phyloP scores from a whole-genome alignment of 2,888 invertebrate genomes.

The Steromphala cineraria region DNA sequence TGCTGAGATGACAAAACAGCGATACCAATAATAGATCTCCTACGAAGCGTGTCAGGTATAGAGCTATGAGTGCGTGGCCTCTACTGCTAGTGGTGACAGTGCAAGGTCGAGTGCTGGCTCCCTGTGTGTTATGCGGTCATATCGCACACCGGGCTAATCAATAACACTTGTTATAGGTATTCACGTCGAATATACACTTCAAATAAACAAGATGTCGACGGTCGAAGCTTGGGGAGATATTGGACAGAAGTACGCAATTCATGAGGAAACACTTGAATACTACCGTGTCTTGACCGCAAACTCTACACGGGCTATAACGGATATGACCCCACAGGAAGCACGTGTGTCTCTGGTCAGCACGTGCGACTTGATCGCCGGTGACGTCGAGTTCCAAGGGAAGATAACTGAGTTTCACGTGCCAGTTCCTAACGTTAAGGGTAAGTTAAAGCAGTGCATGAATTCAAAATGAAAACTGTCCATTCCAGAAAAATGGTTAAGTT shows the following conservation, averaged over 20 bases:
- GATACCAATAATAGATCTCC: neutral
- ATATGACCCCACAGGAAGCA: slow-evolving; percentile 44
- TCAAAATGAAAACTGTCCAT: too few species aligned
- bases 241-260: slow-evolving; percentile 46
- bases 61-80: neutral
- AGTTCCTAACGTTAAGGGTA: slow-evolving; percentile 39
- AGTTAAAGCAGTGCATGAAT: neutral
- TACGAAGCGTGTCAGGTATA: neutral
- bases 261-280: slow-evolving; percentile 50
- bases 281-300: slow-evolving; percentile 39
- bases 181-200: neutral
- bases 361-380: slow-evolving; percentile 42
- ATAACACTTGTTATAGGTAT: too few species aligned
- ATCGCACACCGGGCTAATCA: too few species aligned
- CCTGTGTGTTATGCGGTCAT: too few species aligned
- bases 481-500: too few species aligned
- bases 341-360: slow-evolving; percentile 33
- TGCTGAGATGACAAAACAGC: too few species aligned
- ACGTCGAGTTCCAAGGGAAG: slow-evolving; percentile 45
- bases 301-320: slow-evolving; percentile 33
- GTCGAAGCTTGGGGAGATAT: slow-evolving; percentile 29
- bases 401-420: slow-evolving; percentile 43
- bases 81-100: neutral
- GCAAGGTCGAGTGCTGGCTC: neutral
- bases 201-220: slow-evolving; percentile 11